A percentile compares a stretch with the other conserved stretches of the same genome.
Evolutionary conservation across 2,113 vertebrate genomes (phyloP).

Genomic region (Silurus asotus): DNA sequence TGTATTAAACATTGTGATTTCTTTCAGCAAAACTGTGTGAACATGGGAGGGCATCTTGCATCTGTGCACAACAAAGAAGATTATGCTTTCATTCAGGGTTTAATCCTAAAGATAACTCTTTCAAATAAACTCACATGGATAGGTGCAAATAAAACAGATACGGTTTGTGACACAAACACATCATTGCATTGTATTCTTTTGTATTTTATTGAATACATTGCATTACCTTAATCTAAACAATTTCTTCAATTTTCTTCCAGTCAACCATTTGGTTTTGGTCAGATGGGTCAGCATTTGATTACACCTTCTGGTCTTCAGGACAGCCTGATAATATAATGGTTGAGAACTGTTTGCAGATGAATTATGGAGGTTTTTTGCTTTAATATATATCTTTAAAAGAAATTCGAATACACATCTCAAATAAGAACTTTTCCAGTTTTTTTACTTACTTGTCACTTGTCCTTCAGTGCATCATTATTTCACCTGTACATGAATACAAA

Average conservation of each 20-base stretch:
- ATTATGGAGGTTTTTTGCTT: neutral
- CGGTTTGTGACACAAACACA: neutral
- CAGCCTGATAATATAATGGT: neutral
- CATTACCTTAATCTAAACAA: neutral
- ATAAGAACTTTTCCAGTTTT: neutral
- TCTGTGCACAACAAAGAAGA: constrained; percentile 16
- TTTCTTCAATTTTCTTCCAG: neutral
- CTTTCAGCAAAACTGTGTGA: constrained; percentile 21
- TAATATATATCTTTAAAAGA: neutral
- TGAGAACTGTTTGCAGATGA: neutral
- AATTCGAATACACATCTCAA: too few species aligned
- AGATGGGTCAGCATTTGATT: constrained; percentile 24
- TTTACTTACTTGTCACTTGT: neutral
- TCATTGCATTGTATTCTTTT: neutral
- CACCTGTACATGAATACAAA: neutral
- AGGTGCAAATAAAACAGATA: neutral
- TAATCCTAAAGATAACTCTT: neutral
- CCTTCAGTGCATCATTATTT: neutral
- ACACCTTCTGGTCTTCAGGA: neutral
- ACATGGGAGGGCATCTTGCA: constrained; percentile 17
- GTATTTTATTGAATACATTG: neutral
- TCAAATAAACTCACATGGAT: neutral
- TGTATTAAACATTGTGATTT: neutral
- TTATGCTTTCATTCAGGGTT: neutral
- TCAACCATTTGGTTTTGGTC: neutral